Base-by-base conservation (phyloP, 2,113 vertebrate genomes). In the Esox niger region DNA sequence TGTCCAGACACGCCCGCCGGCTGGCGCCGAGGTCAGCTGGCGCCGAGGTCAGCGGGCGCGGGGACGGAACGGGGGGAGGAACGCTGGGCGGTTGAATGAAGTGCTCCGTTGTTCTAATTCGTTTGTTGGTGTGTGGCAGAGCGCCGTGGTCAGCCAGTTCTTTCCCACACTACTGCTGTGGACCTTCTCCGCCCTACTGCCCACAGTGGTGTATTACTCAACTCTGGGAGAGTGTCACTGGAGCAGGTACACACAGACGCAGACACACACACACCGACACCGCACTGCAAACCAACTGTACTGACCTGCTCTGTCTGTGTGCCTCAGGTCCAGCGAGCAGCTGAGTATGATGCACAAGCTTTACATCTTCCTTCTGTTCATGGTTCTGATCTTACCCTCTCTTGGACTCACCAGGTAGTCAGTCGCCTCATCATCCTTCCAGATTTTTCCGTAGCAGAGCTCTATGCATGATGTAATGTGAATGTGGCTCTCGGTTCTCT, bases 301-400 rank as follows among this genome's bases (percentile, higher is more conserved):
- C 33, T 23, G 35, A 20, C 13, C 1, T 58, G 7, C 30, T 78
- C 25, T 74, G 20, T 72, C 10, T 68, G 6, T 65, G n/a, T 76
- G 17, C 23, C 49, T 54, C 69, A 92, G 91, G 79, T 98, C 95
- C 47, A 88, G 91, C 73, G 97, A 99, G 84, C 98, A 98, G 84
- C 88, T 93, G 76, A 93, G 92, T 81, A 94, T 95, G 93, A 93
- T 99, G 95, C 92, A 94, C 62, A 99, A 99, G 72, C 88, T 98
- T 54, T 99, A 98, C 90, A 93, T 92, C 75, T 99, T 98, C 87
- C 86, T 99, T 81, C 92, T 98, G 76, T 99, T 98, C 86, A 99
- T 98, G 97, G 95, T 99, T 33, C 80, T 99, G 65, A 95, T 99
- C 75, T 90, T 99, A 64, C 97, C 97, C 2, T 99, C 97, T 0